These are phyloP conservation scores for Harpagoxenus sublaevis DNA, from an alignment of 2,888 invertebrate species.

Conservation along the genomic window DNA sequence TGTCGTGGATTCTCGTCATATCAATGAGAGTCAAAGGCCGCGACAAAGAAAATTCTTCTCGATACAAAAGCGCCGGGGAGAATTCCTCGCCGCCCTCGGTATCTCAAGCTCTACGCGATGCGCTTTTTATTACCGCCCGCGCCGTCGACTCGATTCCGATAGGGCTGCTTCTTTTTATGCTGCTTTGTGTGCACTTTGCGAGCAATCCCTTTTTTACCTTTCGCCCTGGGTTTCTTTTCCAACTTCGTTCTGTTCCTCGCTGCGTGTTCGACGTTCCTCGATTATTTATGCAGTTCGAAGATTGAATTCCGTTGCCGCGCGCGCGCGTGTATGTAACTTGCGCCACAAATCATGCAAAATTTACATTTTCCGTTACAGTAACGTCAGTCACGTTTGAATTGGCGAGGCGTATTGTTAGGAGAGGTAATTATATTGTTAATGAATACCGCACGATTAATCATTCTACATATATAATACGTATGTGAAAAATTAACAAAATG, in stretches of 20 bases:
- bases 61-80: constrained; percentile 24
- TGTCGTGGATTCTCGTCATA: constrained; percentile 27
- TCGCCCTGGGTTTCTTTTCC: background rate
- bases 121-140: constrained; percentile 59
- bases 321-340: background rate
- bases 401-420: background rate
- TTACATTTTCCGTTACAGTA: background rate
- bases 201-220: background rate
- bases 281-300: constrained; percentile 26
- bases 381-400: constrained; percentile 1
- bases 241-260: background rate
- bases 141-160: constrained; percentile 30
- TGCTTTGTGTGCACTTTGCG: background rate
- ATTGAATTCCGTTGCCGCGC: background rate
- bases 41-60: constrained; percentile 52
- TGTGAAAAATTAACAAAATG: background rate
- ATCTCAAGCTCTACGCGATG: background rate
- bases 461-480: too few relatives aligned
- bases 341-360: constrained; percentile 15
- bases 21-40: constrained; percentile 22
- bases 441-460: background rate
- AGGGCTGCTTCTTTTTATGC: constrained; percentile 23
- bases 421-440: constrained; percentile 5
- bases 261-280: background rate
- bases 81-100: constrained; percentile 12